Conservation (phyloP, 2,797 vertebrate species). For the Sparidentex hasta region DNA sequence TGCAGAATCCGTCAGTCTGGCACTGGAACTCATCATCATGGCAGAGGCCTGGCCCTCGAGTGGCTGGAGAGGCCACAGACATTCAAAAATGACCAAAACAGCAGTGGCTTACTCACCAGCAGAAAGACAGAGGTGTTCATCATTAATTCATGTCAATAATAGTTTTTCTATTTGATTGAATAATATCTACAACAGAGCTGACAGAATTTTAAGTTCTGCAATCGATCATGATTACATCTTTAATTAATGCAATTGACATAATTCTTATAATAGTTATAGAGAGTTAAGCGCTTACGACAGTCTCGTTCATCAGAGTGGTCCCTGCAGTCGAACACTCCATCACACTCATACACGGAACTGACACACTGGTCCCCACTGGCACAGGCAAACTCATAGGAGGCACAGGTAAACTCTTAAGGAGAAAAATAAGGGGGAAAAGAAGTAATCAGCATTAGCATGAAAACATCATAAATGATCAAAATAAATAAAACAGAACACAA, state of each 20-base stretch:
- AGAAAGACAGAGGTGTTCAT: background rate
- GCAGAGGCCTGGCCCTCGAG: slow-evolving; percentile 92
- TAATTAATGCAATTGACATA: background rate
- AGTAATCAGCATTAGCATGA: background rate
- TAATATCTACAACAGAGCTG: background rate
- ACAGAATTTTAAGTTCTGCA: background rate
- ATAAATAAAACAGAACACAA: background rate
- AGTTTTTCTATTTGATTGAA: background rate
- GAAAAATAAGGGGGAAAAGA: background rate
- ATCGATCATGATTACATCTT: background rate
- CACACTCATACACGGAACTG: slow-evolving; percentile 86
- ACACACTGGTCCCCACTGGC: slow-evolving; percentile 91
- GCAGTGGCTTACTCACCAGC: background rate
- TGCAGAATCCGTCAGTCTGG: slow-evolving; percentile 91
- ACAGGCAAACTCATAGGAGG: slow-evolving; percentile 90
- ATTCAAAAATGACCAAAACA: slow-evolving; percentile 1
- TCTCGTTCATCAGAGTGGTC: slow-evolving; percentile 92
- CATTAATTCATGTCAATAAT: background rate
- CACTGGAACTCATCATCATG: slow-evolving; percentile 95
- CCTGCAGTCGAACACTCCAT: slow-evolving; percentile 93
- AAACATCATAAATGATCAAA: background rate
- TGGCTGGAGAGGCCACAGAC: slow-evolving; percentile 82
- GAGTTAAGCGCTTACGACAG: slow-evolving; percentile 89
- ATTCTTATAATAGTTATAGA: background rate
- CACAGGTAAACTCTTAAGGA: slow-evolving; percentile 89